phyloP scores from a whole-genome alignment of 2,113 vertebrate genomes.

The Burhinus bistriatus region DNA sequence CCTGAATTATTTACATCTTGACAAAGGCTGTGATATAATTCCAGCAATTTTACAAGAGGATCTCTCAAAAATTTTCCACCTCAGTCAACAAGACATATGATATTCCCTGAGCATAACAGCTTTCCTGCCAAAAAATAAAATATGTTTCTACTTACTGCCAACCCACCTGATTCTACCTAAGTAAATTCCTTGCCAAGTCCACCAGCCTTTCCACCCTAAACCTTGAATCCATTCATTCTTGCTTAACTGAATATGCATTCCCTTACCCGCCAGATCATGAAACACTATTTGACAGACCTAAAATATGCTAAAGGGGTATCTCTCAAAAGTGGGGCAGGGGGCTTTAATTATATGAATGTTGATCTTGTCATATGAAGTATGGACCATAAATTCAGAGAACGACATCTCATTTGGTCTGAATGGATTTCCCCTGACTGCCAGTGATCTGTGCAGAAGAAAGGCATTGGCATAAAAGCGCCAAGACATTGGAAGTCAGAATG shows the following conservation, averaged over 20 bases:
- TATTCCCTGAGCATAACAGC: slow-evolving; percentile 28
- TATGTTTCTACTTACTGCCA: slow-evolving; percentile 36
- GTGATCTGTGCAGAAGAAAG: background rate
- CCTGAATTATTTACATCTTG: slow-evolving; percentile 40
- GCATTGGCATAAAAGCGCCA: background rate
- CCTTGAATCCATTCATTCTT: background rate
- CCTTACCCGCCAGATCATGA: background rate
- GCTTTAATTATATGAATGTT: background rate
- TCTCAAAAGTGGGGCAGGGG: background rate
- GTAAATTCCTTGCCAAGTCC: slow-evolving; percentile 20
- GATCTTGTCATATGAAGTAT: background rate
- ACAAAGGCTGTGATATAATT: slow-evolving; percentile 36
- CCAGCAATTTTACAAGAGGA: slow-evolving; percentile 38
- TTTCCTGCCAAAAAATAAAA: slow-evolving; percentile 55
- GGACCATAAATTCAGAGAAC: background rate
- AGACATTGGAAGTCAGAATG: background rate
- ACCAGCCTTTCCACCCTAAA: slow-evolving; percentile 12
- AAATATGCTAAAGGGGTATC: background rate
- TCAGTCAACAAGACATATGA: slow-evolving; percentile 47
- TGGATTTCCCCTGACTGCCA: background rate
- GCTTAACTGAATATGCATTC: background rate
- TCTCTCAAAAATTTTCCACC: slow-evolving; percentile 45
- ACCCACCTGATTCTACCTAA: slow-evolving; percentile 20
- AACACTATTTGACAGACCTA: background rate
- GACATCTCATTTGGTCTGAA: background rate